These are phyloP conservation scores for Megaustenia siamemsis DNA, from an alignment of 2,888 invertebrate genomes.

Conservation along the genomic window DNA sequence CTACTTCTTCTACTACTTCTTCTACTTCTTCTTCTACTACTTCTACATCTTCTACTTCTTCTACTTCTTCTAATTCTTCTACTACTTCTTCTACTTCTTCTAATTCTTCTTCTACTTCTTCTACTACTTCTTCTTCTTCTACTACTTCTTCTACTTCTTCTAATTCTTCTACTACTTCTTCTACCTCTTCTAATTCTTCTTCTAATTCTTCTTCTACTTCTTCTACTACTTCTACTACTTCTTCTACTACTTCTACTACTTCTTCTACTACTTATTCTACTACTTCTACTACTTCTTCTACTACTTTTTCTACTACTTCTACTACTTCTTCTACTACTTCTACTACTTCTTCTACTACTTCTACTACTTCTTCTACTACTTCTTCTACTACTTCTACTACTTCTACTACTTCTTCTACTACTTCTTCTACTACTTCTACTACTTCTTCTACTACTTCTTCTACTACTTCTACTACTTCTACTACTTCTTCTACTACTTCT, in stretches of 20 bases:
- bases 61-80: background rate
- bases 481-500: constrained; percentile 36
- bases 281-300: too few relatives aligned
- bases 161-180: constrained; percentile 5
- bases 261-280: constrained; percentile 15
- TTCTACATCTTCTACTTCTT: background rate
- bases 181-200: constrained; percentile 21
- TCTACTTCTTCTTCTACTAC: background rate
- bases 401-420: constrained; percentile 36
- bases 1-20: background rate
- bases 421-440: constrained; percentile 34
- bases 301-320: constrained; percentile 33
- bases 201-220: constrained; percentile 26
- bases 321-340: constrained; percentile 36
- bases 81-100: background rate
- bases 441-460: constrained; percentile 32
- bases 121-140: background rate
- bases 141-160: background rate
- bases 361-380: constrained; percentile 30
- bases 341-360: constrained; percentile 36
- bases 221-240: constrained; percentile 7
- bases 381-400: constrained; percentile 31
- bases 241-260: constrained; percentile 17
- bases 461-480: constrained; percentile 38
- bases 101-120: background rate